These are phyloP conservation scores for Amphiprion ocellaris DNA, from an alignment of 2,113 vertebrate species.

Conservation along the genomic window DNA sequence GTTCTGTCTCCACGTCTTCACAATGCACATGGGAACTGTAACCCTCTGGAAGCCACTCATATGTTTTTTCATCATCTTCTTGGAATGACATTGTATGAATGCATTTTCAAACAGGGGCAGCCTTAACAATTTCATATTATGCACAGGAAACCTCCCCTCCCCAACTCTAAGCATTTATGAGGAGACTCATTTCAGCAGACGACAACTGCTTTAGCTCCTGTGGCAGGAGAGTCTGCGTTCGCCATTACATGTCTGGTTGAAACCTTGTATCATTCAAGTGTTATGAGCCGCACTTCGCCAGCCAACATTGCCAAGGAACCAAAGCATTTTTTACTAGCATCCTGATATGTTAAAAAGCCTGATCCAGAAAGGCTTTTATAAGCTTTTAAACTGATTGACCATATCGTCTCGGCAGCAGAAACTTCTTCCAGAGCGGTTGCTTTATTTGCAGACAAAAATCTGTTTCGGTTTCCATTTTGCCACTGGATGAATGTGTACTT, in stretches of 20 bases:
- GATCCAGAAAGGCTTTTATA: constrained; percentile 65
- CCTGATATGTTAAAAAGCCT: constrained; percentile 66
- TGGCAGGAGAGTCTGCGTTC: constrained; percentile 47
- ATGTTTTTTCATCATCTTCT: constrained; percentile 45
- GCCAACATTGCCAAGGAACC: constrained; percentile 54
- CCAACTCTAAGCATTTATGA: constrained; percentile 62
- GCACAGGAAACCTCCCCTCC: constrained; percentile 37
- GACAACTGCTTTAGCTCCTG: constrained; percentile 71
- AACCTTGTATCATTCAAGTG: constrained; percentile 48
- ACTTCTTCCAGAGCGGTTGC: constrained; percentile 30
- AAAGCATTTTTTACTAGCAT: constrained; percentile 65
- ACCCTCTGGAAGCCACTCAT: constrained; percentile 29
- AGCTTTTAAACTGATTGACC: constrained; percentile 73
- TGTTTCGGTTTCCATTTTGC: constrained; percentile 55
- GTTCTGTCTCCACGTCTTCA: constrained; percentile 62
- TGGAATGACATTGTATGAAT: constrained; percentile 29
- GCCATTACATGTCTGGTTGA: constrained; percentile 47
- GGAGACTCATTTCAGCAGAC: constrained; percentile 48
- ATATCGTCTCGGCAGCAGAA: constrained; percentile 46
- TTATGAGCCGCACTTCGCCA: constrained; percentile 46
- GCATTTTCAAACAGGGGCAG: constrained; percentile 35
- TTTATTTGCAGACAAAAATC: constrained; percentile 68
- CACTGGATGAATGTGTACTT: constrained; percentile 30
- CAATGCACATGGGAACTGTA: constrained; percentile 61
- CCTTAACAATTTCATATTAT: constrained; percentile 59